Conservation (phyloP, 2,797 vertebrate genomes). For the Sebastes melanostomus region DNA sequence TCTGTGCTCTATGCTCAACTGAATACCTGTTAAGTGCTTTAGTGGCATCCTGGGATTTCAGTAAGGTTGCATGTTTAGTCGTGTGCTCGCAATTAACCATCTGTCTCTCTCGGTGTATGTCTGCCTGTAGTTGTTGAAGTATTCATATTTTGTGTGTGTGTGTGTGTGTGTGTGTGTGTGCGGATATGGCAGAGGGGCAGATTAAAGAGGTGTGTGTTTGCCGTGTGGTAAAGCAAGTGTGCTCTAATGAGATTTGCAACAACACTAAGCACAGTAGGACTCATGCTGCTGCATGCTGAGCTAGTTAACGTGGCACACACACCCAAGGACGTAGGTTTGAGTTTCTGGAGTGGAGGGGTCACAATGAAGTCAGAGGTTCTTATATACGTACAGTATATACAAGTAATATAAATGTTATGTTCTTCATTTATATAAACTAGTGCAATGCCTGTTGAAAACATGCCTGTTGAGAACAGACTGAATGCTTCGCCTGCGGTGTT, state of each 20-base stretch:
- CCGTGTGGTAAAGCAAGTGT: slow-evolving; percentile 13
- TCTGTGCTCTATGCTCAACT: slow-evolving; percentile 37
- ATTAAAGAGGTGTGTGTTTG: slow-evolving; percentile 36
- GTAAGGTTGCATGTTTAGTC: slow-evolving; percentile 45
- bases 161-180: slow-evolving; percentile 19
- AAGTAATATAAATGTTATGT: background rate
- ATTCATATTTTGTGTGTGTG: slow-evolving; percentile 5
- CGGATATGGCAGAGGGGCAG: background rate
- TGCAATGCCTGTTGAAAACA: no score
- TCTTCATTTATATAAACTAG: background rate
- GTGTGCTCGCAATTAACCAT: slow-evolving; percentile 36
- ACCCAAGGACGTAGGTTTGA: background rate
- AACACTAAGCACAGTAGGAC: background rate
- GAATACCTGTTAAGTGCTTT: slow-evolving; percentile 62
- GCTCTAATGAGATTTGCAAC: slow-evolving; percentile 32
- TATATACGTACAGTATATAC: background rate
- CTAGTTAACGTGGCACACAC: background rate
- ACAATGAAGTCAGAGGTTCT: background rate
- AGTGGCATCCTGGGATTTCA: slow-evolving; percentile 52
- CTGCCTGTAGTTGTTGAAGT: background rate
- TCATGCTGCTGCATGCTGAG: background rate
- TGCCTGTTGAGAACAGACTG: no score
- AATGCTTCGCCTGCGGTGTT: no score
- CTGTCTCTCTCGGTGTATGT: slow-evolving; percentile 38
- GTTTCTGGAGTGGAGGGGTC: background rate